These are phyloP conservation scores for Yponomeuta cagnagella DNA, from an alignment of 2,888 invertebrate genomes.

Conservation along the genomic window DNA sequence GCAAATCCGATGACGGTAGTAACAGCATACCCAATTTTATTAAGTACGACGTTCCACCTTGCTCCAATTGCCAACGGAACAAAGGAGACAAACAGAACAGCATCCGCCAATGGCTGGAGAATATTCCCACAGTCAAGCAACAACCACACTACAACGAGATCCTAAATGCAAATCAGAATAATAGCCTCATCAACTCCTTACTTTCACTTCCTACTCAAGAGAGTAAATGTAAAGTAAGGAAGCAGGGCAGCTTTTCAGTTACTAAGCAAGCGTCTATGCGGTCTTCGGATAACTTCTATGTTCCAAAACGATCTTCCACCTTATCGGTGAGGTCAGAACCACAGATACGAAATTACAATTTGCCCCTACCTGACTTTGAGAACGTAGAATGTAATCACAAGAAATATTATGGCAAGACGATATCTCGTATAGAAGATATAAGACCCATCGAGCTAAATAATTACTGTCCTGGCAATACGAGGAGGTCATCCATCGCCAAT, in stretches of 20 bases:
- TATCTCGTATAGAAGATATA: slow-evolving; percentile 48
- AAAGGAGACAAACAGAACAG: slow-evolving; percentile 84
- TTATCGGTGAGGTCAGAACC: slow-evolving; percentile 67
- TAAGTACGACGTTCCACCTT: slow-evolving; percentile 62
- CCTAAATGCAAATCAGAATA: slow-evolving; percentile 34
- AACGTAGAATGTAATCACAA: slow-evolving; percentile 33
- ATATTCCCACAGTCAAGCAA: slow-evolving; percentile 74
- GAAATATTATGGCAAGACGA: slow-evolving; percentile 45
- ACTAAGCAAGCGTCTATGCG: slow-evolving; percentile 24
- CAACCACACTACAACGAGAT: slow-evolving; percentile 41
- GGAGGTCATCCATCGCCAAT: slow-evolving; percentile 34
- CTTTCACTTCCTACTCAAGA: slow-evolving; percentile 48
- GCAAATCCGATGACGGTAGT: slow-evolving; percentile 48
- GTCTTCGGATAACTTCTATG: neutral
- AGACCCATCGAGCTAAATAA: slow-evolving; percentile 46
- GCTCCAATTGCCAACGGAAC: slow-evolving; percentile 69
- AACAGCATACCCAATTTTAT: slow-evolving; percentile 52
- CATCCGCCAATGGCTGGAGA: slow-evolving; percentile 85
- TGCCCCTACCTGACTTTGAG: slow-evolving; percentile 59
- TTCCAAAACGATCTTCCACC: slow-evolving; percentile 35
- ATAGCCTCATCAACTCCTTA: slow-evolving; percentile 48
- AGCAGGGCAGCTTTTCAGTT: slow-evolving; percentile 57
- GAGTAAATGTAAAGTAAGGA: slow-evolving; percentile 40
- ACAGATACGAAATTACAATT: slow-evolving; percentile 51
- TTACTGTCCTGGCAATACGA: slow-evolving; percentile 38